These are phyloP conservation scores for Hycleus phaleratus DNA, from an alignment of 1,140 invertebrate species.

Conservation along the genomic window DNA sequence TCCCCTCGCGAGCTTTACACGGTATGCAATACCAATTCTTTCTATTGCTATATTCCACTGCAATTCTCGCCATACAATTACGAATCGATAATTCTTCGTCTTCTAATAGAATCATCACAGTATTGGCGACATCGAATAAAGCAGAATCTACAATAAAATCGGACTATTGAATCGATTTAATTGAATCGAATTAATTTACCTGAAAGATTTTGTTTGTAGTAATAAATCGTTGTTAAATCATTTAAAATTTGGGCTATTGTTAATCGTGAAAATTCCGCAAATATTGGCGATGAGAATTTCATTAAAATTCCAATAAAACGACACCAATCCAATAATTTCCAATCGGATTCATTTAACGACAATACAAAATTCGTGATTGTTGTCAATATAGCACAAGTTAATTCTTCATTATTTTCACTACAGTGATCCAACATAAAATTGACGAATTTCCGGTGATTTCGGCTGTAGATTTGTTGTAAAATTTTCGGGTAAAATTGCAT, in stretches of 20 bases:
- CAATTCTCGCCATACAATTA: conserved; percentile 28
- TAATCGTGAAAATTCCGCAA: background rate
- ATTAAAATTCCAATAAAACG: background rate
- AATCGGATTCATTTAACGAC: too few relatives aligned
- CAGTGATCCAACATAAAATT: background rate
- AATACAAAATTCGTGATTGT: too few relatives aligned
- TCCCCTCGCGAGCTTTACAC: conserved; percentile 25
- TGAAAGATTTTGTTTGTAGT: conserved; percentile 10
- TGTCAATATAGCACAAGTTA: background rate
- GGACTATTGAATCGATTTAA: too few relatives aligned
- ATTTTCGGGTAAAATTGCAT: conserved; percentile 24
- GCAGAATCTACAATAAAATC: too few relatives aligned
- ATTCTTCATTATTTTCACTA: background rate
- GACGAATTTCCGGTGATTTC: too few relatives aligned
- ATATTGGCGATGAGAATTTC: background rate
- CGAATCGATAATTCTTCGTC: conserved; percentile 33
- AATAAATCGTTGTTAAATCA: conserved; percentile 26
- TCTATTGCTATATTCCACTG: background rate
- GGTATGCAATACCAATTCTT: conserved; percentile 22
- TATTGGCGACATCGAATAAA: conserved; percentile 19
- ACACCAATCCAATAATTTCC: background rate
- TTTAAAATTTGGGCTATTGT: conserved; percentile 6
- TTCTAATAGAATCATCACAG: conserved; percentile 31
- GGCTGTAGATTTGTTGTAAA: conserved; percentile 19
- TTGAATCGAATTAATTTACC: too few relatives aligned